phyloP scores from a whole-genome alignment of 2,797 vertebrate genomes.

The Microtus californicus region DNA sequence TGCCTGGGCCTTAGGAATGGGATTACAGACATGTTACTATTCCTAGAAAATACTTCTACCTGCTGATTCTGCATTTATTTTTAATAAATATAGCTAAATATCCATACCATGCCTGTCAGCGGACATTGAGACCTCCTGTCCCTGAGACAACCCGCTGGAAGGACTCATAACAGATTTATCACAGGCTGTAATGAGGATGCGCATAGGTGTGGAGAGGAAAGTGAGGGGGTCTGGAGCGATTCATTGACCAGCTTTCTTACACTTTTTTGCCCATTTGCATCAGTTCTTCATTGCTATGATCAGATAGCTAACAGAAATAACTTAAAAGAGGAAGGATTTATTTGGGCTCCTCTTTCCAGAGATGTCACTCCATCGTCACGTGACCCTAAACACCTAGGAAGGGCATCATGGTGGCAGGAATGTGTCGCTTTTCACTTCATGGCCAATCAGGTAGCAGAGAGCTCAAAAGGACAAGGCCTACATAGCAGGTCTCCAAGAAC shows the following conservation, averaged over 20 bases:
- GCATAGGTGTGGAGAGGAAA: not conserved
- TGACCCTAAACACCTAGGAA: not conserved
- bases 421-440: not conserved
- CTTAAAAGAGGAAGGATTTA: not conserved
- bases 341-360: not conserved
- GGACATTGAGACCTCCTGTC: not conserved
- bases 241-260: not conserved
- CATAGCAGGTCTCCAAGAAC: not conserved
- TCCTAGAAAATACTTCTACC: not conserved
- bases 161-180: not conserved
- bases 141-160: not conserved
- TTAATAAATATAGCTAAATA: conserved; percentile 21
- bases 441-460: not conserved
- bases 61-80: not conserved
- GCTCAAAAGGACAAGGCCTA: not conserved
- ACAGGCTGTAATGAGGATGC: not conserved
- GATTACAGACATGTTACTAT: not conserved
- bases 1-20: not conserved
- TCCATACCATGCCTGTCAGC: not conserved
- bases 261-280: not conserved
- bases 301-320: not conserved
- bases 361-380: not conserved
- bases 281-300: not conserved
- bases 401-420: not conserved
- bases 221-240: not conserved